A percentile compares a stretch with the other conserved stretches of the same genome.
Evolutionary conservation across 2,888 invertebrate genomes (phyloP).

Genomic region (Noctua pronuba): DNA sequence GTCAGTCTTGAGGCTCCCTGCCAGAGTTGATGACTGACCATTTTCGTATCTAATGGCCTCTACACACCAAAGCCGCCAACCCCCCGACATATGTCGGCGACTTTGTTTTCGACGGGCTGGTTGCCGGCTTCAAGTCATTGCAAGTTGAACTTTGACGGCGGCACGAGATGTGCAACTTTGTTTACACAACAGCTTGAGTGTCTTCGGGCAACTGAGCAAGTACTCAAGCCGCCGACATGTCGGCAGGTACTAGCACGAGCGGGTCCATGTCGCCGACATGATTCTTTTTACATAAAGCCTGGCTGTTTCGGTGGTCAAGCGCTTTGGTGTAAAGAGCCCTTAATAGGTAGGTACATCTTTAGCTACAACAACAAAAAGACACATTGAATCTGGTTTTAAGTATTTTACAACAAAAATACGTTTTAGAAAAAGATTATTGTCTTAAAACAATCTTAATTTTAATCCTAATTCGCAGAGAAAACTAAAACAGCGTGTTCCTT

Average conservation of each 20-base stretch:
- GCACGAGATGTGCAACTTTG: background rate
- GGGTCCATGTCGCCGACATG: background rate
- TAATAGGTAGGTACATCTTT: background rate
- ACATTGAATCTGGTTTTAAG: background rate
- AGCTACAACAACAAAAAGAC: background rate
- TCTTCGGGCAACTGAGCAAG: background rate
- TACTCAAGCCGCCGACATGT: background rate
- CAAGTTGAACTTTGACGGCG: background rate
- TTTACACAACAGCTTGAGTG: background rate
- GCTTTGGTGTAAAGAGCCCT: background rate
- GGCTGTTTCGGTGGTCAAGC: background rate
- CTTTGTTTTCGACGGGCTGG: background rate
- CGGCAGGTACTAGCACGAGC: background rate
- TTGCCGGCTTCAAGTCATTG: background rate
- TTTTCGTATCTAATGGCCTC: background rate
- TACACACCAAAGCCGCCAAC: background rate
- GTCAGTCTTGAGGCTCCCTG: background rate
- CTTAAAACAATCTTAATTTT: slow-evolving; percentile 20
- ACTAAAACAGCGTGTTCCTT: slow-evolving; percentile 39
- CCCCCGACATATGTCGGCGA: background rate
- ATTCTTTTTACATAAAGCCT: background rate
- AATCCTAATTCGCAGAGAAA: slow-evolving; percentile 18
- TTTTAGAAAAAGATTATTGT: slow-evolving; percentile 7
- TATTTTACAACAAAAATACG: background rate
- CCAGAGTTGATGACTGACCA: background rate